These are phyloP conservation scores for Archocentrus centrarchus DNA, from an alignment of 2,113 vertebrate genomes.

Conservation along the genomic window DNA sequence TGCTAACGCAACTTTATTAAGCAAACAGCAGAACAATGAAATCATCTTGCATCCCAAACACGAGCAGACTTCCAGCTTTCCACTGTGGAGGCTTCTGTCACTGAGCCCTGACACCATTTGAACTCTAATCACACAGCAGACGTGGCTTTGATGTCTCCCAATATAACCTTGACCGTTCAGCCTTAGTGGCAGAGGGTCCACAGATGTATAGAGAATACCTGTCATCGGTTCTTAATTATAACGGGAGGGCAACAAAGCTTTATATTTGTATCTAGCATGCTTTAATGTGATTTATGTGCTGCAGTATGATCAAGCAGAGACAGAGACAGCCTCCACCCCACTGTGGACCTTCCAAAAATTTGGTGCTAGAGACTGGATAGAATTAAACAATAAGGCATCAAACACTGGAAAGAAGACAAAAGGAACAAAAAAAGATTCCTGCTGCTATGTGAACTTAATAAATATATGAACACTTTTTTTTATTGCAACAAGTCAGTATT, in stretches of 20 bases:
- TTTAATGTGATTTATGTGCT: background rate
- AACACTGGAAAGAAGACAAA: background rate
- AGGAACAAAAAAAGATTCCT: background rate
- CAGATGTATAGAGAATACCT: background rate
- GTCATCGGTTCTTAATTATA: background rate
- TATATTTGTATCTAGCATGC: background rate
- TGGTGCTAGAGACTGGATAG: constrained; percentile 5
- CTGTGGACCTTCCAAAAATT: constrained; percentile 5
- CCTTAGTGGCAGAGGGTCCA: background rate
- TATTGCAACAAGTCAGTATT: background rate
- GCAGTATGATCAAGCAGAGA: background rate
- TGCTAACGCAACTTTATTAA: background rate
- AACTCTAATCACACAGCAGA: constrained; percentile 3
- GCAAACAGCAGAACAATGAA: background rate
- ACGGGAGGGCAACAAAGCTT: background rate
- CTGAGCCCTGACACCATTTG: background rate
- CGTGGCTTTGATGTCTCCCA: background rate
- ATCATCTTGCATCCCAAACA: background rate
- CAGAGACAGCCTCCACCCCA: background rate
- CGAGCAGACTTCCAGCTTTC: background rate
- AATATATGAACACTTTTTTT: background rate
- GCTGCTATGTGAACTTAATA: background rate
- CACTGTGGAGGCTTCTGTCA: background rate
- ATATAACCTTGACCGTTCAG: constrained; percentile 16
- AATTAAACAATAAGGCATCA: constrained; percentile 9